Base-by-base conservation (phyloP, 2,113 vertebrate species). In the Paramormyrops kingsleyae region DNA sequence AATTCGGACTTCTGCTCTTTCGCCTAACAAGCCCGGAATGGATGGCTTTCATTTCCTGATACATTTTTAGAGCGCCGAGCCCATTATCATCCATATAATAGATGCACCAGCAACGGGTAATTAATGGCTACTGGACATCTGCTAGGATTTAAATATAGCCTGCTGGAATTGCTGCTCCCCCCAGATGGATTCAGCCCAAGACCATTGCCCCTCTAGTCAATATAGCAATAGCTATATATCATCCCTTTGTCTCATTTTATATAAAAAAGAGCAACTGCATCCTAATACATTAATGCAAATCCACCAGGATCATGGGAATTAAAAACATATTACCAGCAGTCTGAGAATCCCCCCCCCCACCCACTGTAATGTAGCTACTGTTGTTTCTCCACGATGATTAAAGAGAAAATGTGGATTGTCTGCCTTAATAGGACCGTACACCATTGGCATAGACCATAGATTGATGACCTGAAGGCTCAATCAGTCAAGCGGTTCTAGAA, bases 121-220 rank as follows among this genome's bases (percentile, higher is more conserved):
- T 89, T 89, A 89, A 89, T 89, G 88, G 88, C 87, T 44, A 88
- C 59, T 88, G 87, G 87, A 88, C 87, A 88, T 88, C 87, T 88
- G 87, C 39, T 88, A 66, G 66, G 66, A 89, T 89, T 49, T 89
- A 74, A 89, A 89, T 74, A 74, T 89, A 89, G 46, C 62, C 88
- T 49, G 70, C 13, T 49, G 66, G 66, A 39, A 88, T 86, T 50
- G 50, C 86, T 87, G 13, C 27, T 19, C 49, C 31, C 86, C 83
- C 50, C 27, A 53, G 86, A 39, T 39, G 86, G 44, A 47, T 39
- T 49, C 46, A 86, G 83, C 24, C 44, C 50, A 87, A 53, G 49
- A 87, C 47, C 52, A 39, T 13, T 35, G 49, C 17, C 49, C 86
- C 49, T 53, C 50, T 31, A 56, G 86, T 87, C 86, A 87, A 50